Base-by-base conservation (phyloP, 2,113 vertebrate species). In the Alligator mississippiensis region DNA sequence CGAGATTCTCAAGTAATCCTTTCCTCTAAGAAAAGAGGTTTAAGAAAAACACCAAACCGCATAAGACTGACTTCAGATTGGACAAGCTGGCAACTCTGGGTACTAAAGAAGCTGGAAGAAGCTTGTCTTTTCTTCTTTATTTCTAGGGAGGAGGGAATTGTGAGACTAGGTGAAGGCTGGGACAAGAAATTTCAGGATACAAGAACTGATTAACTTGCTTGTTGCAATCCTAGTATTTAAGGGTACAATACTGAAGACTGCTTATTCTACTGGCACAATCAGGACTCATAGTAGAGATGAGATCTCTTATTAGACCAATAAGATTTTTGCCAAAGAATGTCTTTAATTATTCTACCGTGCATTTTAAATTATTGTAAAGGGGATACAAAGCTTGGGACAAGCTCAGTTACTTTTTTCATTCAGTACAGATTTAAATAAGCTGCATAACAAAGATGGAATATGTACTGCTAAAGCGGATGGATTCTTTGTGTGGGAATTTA, bases 121-220 rank as follows among this genome's bases (percentile, higher is more conserved):
- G 22, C 17, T 59, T 58, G 0, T 15, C 3, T 58, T 76, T 79
- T 47, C 75, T 47, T 62, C 9, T 0, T 21, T 22, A 27, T 75
- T 70, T 59, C n/a, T 66, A 85, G 28, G 22, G 63, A 80, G 54
- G 70, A 34, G 54, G 1, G 27, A 80, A 27, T 58, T 5, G 18
- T 59, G 60, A 28, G 34, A 34, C 34, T 34, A 34, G 34, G 28
- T 0, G 59, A 60, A 15, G 13, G 28, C 12, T 34, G 59, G 34
- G 2, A 62, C 38, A 82, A 63, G 5, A 34, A 38, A 8, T 75
- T 66, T 25, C 3, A 24, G 64, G 85, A 30, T 4, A 11, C 3
- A 1, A 14, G 24, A 82, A 55, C 47, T 63, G 60, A 77, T 63
- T 72, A 62, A 68, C 25, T 78, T 87, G 27, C 81, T 38, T 13